These are phyloP conservation scores for Tetropium fuscum DNA, from an alignment of 2,888 invertebrate species.

Conservation along the genomic window DNA sequence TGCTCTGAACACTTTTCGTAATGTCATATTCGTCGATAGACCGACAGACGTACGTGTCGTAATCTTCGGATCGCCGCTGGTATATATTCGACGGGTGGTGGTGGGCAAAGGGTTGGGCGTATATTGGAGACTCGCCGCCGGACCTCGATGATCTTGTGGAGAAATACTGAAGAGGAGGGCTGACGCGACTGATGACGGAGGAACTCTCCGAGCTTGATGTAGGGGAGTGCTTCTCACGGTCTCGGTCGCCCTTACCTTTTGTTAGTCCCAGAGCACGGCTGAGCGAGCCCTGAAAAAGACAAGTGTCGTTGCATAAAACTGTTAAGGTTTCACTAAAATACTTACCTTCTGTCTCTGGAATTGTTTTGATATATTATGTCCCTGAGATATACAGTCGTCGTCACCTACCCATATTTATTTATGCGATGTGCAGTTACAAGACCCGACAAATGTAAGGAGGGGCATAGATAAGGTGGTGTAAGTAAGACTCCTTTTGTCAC, in stretches of 20 bases:
- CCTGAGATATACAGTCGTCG: too few species aligned
- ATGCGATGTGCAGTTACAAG: too few species aligned
- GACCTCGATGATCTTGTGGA: slow-evolving; percentile 60
- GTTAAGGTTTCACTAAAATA: neutral
- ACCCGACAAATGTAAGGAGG: too few species aligned
- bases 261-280: slow-evolving; percentile 77
- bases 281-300: slow-evolving; percentile 75
- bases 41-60: slow-evolving; percentile 61
- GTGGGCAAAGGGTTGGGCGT: slow-evolving; percentile 58
- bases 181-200: slow-evolving; percentile 69
- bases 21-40: slow-evolving; percentile 52
- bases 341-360: slow-evolving; percentile 17
- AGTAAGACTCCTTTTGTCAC: too few species aligned
- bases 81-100: slow-evolving; percentile 39
- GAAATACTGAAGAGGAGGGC: slow-evolving; percentile 66
- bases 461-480: too few species aligned
- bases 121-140: slow-evolving; percentile 62
- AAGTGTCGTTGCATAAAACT: neutral
- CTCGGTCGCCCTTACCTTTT: slow-evolving; percentile 62
- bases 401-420: too few species aligned
- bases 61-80: slow-evolving; percentile 60
- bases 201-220: slow-evolving; percentile 77
- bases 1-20: slow-evolving; percentile 48
- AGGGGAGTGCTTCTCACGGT: slow-evolving; percentile 72
- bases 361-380: too few species aligned